Base-by-base conservation (phyloP, 2,797 vertebrate species). In the Pogoniulus pusillus region DNA sequence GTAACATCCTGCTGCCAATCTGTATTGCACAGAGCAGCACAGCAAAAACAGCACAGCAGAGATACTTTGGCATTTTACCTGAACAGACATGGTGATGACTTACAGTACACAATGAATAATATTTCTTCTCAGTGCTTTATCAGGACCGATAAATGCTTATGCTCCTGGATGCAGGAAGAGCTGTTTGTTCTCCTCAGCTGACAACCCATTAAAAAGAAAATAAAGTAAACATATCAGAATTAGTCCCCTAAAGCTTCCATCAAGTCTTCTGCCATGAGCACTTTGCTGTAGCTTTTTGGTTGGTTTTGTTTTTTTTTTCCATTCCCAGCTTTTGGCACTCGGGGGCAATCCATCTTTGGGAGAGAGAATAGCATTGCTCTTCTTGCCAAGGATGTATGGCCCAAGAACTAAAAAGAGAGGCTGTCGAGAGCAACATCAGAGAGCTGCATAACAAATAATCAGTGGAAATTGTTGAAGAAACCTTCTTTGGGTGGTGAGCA, bases 141-240 rank as follows among this genome's bases (percentile, higher is more conserved):
- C 96, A 96, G 90, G 94, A 95, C 96, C 96, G 96, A 93, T 96
- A 96, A 96, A 93, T 96, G 94, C 91, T 97, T 96, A 96, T 96
- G 96, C 92, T 96, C 95, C 96, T 95, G 92, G 96, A 96, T 97
- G 96, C 90, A 91, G 94, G 89, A 94, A 96, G 90, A 95, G 93
- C 95, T 95, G 94, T 97, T 97, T 96, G 96, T 97, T 97, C 96
- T 97, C 96, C 91, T 96, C 94, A 96, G 87, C 89, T 97, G 97
- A 97, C 96, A 97, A 94, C 89, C 95, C 94, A 96, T 97, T 97
- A 97, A 96, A 97, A 96, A 97, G 93, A 97, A 97, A 97, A 97
- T 96, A 97, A 97, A 97, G 96, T 95, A 96, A 97, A 96, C 95
- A 92, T 93, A 96, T 97, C 93, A 92, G 93, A 96, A 96, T 96